Evolutionary conservation across 1,140 invertebrate genomes (phyloP).

Genomic region (Saccostrea echinata): DNA sequence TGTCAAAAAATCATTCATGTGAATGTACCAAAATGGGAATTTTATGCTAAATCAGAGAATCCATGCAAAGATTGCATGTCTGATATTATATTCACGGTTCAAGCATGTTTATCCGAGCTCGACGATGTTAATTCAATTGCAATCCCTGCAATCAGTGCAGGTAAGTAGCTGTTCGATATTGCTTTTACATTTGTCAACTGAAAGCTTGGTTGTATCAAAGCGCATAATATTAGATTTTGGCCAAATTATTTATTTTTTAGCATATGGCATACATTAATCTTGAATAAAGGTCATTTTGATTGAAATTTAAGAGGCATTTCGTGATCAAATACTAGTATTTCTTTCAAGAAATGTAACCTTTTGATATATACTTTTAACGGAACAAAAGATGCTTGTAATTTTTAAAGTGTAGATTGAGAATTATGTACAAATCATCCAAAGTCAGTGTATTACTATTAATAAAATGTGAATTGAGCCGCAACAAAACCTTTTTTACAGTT

Average conservation of each 20-base stretch:
- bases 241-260: too few species aligned
- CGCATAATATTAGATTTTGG: too few species aligned
- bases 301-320: too few species aligned
- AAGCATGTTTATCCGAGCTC: not conserved
- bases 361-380: too few species aligned
- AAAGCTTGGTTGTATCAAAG: too few species aligned
- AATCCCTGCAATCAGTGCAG: not conserved
- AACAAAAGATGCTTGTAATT: too few species aligned
- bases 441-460: not conserved
- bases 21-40: not conserved
- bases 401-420: not conserved
- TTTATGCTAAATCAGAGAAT: not conserved
- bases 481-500: not conserved
- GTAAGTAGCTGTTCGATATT: not conserved
- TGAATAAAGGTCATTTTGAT: too few species aligned
- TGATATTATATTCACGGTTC: not conserved
- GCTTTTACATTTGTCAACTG: too few species aligned
- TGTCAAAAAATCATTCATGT: not conserved
- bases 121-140: not conserved
- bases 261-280: too few species aligned
- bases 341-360: too few species aligned
- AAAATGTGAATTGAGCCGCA: not conserved
- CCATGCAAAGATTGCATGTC: not conserved
- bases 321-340: too few species aligned
- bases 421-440: not conserved